Conservation (phyloP, 2,113 vertebrate species). For the Python bivittatus region DNA sequence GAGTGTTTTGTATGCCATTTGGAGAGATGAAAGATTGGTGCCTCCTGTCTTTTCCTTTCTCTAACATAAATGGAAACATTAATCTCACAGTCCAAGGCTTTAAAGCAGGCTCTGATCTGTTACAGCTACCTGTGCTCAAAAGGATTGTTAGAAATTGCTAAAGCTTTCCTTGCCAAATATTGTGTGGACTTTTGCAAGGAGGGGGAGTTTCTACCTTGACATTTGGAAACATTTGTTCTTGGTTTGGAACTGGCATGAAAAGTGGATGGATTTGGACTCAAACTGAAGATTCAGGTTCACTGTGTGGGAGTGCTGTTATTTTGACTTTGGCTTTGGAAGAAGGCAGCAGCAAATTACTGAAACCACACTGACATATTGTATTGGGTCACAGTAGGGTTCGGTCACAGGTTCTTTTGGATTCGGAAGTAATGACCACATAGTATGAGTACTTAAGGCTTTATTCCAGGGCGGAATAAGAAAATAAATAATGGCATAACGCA, state of each 20-base stretch:
- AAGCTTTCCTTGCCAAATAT: not conserved
- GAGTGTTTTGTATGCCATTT: not conserved
- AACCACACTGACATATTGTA: not conserved
- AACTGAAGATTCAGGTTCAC: not conserved
- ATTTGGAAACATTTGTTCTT: not conserved
- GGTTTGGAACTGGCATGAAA: not conserved
- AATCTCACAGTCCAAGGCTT: conserved; percentile 17
- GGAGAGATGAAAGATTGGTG: not conserved
- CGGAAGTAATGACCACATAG: not conserved
- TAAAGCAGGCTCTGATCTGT: not conserved
- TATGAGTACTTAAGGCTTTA: not conserved
- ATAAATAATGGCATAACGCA: not conserved
- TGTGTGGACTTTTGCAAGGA: not conserved
- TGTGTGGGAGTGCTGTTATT: not conserved
- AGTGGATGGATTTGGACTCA: not conserved
- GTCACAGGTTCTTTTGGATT: not conserved
- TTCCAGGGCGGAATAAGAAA: not conserved
- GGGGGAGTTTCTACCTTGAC: not conserved
- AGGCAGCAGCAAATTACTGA: not conserved
- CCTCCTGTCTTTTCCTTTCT: not conserved
- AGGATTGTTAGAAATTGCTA: not conserved
- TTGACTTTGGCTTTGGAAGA: not conserved
- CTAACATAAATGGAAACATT: not conserved
- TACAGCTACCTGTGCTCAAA: not conserved
- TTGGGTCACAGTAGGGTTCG: not conserved